These are phyloP conservation scores for Terrapene triunguis DNA, from an alignment of 2,113 vertebrate genomes.

Conservation along the genomic window DNA sequence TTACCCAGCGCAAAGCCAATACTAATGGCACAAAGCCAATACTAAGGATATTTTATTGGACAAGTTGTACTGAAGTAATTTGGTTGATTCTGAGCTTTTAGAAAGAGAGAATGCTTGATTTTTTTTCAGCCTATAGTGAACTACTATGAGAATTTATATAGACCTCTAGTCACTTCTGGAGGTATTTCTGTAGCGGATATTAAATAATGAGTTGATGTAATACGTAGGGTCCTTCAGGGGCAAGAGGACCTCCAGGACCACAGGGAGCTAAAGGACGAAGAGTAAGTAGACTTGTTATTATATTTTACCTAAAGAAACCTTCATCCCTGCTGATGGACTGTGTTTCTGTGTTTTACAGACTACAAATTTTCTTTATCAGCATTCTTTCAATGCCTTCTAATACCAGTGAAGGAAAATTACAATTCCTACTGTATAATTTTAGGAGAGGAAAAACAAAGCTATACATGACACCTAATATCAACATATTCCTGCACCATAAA, in stretches of 20 bases:
- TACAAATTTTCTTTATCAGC: background rate
- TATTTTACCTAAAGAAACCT: background rate
- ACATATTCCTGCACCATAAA: background rate
- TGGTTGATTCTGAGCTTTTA: background rate
- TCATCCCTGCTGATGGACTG: background rate
- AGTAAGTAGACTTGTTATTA: conserved; percentile 81
- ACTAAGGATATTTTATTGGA: background rate
- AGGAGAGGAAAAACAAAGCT: background rate
- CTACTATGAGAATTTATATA: background rate
- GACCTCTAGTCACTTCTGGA: background rate
- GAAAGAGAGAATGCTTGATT: background rate
- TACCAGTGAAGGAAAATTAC: background rate
- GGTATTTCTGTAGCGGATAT: background rate
- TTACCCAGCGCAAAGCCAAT: background rate
- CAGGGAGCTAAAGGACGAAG: conserved; percentile 90
- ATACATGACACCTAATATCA: background rate
- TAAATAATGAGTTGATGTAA: conserved; percentile 33
- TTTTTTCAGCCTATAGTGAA: background rate
- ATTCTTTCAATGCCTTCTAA: background rate
- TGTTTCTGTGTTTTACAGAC: background rate
- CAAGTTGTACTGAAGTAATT: background rate
- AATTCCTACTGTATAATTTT: background rate
- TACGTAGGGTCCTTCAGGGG: conserved; percentile 88
- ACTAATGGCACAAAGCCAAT: background rate
- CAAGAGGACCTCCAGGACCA: conserved; percentile 86